Conservation (phyloP, 2,888 invertebrate genomes). For the Apotomis betuletana region DNA sequence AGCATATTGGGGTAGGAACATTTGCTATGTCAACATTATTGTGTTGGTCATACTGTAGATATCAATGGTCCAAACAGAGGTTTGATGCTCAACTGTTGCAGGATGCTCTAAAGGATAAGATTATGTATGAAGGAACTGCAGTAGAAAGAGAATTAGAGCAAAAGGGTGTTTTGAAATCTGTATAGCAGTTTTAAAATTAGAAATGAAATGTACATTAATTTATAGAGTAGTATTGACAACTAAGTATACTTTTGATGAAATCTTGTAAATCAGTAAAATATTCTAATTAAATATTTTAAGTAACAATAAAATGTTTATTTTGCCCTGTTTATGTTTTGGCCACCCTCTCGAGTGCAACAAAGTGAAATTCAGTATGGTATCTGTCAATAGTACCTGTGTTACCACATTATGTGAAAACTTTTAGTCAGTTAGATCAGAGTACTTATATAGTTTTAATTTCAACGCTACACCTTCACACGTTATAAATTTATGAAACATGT, state of each 20-base stretch:
- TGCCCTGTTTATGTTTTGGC: neutral
- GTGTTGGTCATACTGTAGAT: constrained; percentile 89
- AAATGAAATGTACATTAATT: constrained; percentile 18
- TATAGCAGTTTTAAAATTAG: constrained; percentile 46
- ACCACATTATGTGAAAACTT: no score
- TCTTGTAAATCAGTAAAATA: constrained; percentile 7
- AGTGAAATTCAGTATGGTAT: no score
- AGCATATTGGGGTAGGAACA: constrained; percentile 86
- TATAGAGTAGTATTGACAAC: constrained; percentile 26
- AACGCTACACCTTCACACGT: no score
- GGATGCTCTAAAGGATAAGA: constrained; percentile 84
- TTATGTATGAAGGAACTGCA: constrained; percentile 85
- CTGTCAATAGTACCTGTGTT: no score
- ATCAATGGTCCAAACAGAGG: constrained; percentile 86
- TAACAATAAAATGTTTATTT: neutral
- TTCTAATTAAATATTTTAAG: neutral
- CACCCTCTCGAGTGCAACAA: no score
- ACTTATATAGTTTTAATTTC: no score
- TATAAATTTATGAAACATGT: no score
- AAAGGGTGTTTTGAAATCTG: constrained; percentile 72
- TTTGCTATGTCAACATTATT: constrained; percentile 85
- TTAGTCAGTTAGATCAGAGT: no score
- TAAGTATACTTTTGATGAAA: constrained; percentile 22
- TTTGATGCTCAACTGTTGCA: constrained; percentile 86
- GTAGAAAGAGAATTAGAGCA: constrained; percentile 76